A percentile compares a stretch with the other conserved stretches of the same genome.
phyloP scores from a whole-genome alignment of 2,888 invertebrate genomes.

The Cabera pusaria region DNA sequence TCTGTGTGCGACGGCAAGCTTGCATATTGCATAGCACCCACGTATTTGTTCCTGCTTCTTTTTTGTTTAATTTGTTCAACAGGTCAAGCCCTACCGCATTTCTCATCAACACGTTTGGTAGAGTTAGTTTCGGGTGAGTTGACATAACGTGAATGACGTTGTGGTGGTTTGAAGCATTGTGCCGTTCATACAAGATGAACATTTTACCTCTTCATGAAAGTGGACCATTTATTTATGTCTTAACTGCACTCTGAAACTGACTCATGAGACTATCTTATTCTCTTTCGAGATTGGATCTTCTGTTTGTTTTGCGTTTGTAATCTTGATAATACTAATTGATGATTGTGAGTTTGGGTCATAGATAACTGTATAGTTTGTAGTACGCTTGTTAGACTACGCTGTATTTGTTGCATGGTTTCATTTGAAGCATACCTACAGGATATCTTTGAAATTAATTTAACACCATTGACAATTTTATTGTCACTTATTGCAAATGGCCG shows the following conservation, averaged over 20 bases:
- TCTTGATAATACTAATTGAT: conserved; percentile 28
- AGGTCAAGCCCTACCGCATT: conserved; percentile 88
- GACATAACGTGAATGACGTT: conserved; percentile 77
- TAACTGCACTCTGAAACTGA: conserved; percentile 81
- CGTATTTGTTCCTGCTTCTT: conserved; percentile 72
- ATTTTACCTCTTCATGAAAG: conserved; percentile 62
- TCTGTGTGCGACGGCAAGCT: conserved; percentile 67
- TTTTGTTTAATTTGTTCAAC: conserved; percentile 86
- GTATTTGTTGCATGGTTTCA: too few species aligned
- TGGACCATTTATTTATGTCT: conserved; percentile 66
- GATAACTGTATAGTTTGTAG: too few species aligned
- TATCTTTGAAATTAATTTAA: too few species aligned
- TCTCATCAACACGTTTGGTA: conserved; percentile 88
- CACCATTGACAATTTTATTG: too few species aligned
- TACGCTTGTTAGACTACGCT: too few species aligned
- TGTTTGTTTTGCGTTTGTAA: conserved; percentile 30
- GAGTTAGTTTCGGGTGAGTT: conserved; percentile 89
- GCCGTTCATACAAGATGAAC: conserved; percentile 67
- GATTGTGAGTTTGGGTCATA: conserved; percentile 22
- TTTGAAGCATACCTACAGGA: too few species aligned
- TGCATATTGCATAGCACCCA: conserved; percentile 68
- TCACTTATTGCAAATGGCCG: too few species aligned
- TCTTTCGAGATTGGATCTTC: conserved; percentile 26
- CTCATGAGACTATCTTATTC: conserved; percentile 55
- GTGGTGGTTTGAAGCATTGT: conserved; percentile 81